Evolutionary conservation across 2,888 invertebrate species (phyloP), one percentile per base, ranked within the genome.

Genomic region (Caenorhabditis sp.): DNA sequence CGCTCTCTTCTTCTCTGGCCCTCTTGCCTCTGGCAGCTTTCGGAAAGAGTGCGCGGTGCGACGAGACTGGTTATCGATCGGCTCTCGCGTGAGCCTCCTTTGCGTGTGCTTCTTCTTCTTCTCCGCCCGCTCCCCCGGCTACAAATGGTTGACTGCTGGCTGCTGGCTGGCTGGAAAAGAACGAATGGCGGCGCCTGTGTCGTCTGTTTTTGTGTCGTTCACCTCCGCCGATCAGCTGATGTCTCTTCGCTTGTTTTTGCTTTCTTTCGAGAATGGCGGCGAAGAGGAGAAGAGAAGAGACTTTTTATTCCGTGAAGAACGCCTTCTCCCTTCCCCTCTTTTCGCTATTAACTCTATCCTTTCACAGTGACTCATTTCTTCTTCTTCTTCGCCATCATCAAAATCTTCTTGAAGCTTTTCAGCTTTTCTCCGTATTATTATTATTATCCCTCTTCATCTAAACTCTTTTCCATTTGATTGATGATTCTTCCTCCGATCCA

Each of bases 181-280:
- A n/a, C n/a, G 37, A 46, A 45, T 11, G 48, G 26, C 26, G 17
- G 15, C 20, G 52, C 1, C 46, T 45, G 55, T 13, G 35, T 41
- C n/a, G 46, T 46, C 35, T 53, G 65, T 50, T 52, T 43, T 43
- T 41, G 52, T 46, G 66, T 66, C 56, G 39, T 35, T 56, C 48
- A 48, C 56, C 55, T 56, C 55, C 55, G 41, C 24, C 45, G 30
- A 56, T 66, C 66, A 53, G 53, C 45, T 45, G 48, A 45, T 66
- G 56, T 66, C 55, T 66, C 66, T 39, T 48, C 65, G 65, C 66
- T 66, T 66, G 66, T 56, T 66, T 66, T 66, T 56, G 46, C 65
- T 55, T 37, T 53, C n/a, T n/a, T n/a, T n/a, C n/a, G n/a, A n/a
- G n/a, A n/a, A n/a, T 45, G 30, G 32, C 45, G 46, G 32, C 53